A percentile compares a stretch with the other conserved stretches of the same genome.
Evolutionary conservation across 2,113 vertebrate species (phyloP).

Genomic region (Himantopus leucocephalus): DNA sequence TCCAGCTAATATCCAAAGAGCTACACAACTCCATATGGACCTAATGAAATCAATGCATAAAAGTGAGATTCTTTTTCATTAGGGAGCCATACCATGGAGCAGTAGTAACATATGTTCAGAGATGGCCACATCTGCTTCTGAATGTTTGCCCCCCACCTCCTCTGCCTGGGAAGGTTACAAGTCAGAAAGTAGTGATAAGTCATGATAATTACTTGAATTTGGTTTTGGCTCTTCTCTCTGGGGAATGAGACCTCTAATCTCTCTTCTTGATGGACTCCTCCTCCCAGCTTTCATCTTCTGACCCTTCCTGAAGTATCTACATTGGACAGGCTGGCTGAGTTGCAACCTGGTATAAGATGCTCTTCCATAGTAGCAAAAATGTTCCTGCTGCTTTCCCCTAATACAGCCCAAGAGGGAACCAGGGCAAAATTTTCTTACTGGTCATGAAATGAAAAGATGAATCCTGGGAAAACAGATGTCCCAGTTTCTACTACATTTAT

Average conservation of each 20-base stretch:
- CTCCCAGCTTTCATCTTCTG: background rate
- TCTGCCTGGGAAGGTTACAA: slow-evolving; percentile 22
- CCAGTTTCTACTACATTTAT: background rate
- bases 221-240: background rate
- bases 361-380: background rate
- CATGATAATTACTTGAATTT: slow-evolving; percentile 40
- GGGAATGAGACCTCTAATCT: background rate
- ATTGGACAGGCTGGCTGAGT: background rate
- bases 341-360: background rate
- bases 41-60: slow-evolving; percentile 38
- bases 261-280: background rate
- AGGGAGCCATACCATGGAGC: slow-evolving; percentile 28
- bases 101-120: slow-evolving; percentile 52
- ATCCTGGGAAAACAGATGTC: background rate
- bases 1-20: slow-evolving; percentile 31
- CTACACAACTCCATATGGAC: slow-evolving; percentile 50
- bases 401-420: background rate
- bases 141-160: slow-evolving; percentile 34
- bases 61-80: slow-evolving; percentile 64
- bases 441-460: background rate
- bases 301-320: background rate
- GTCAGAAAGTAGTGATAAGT: slow-evolving; percentile 54
- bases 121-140: slow-evolving; percentile 54
- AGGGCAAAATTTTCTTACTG: background rate
- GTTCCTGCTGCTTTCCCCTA: background rate